Evolutionary conservation across 2,797 vertebrate species (phyloP).

Genomic region (Scolopax bukidnonensis): DNA sequence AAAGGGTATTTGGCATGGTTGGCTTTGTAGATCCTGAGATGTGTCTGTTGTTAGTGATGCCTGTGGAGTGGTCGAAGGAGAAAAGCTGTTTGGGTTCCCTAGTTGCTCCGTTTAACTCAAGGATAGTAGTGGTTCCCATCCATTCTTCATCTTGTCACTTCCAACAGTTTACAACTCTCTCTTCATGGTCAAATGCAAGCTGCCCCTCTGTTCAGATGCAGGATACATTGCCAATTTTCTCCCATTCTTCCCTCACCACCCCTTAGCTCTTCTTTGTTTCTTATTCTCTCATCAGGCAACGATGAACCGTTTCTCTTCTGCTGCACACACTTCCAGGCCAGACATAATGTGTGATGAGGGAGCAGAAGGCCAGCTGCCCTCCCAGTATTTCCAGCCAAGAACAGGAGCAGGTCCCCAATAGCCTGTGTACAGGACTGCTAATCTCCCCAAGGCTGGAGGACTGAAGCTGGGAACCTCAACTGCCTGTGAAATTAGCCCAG

Average conservation of each 20-base stretch:
- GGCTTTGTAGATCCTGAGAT: neutral
- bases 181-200: neutral
- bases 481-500: neutral
- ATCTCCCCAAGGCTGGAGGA: neutral
- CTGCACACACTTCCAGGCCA: neutral
- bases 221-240: neutral
- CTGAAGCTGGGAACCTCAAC: neutral
- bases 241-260: neutral
- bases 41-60: neutral
- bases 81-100: neutral
- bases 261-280: neutral
- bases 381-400: neutral
- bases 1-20: neutral
- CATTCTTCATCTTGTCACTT: neutral
- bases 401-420: neutral
- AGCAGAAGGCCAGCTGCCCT: neutral
- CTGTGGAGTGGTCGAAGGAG: neutral
- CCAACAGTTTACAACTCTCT: neutral
- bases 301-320: neutral
- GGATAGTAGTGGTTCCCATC: neutral
- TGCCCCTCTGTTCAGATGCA: neutral
- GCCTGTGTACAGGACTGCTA: neutral
- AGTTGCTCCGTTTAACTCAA: neutral
- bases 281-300: neutral
- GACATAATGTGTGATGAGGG: accelerated